These are phyloP conservation scores for Glareola pratincola DNA, from an alignment of 2,113 vertebrate genomes.

Conservation along the genomic window DNA sequence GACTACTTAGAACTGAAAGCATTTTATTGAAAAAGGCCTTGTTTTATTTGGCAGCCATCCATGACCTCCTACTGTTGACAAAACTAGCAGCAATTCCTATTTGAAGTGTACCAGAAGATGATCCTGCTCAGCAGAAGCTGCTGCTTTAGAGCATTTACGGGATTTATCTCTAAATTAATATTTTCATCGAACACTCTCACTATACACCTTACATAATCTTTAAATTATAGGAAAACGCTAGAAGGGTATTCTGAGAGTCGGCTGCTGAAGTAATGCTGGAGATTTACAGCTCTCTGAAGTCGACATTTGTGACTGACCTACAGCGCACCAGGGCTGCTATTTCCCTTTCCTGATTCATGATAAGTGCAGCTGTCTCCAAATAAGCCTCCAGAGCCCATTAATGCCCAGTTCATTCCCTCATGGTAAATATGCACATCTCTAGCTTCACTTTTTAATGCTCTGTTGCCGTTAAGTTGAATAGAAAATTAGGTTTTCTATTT, in stretches of 20 bases:
- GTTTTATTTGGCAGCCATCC: conserved; percentile 76
- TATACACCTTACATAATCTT: conserved; percentile 76
- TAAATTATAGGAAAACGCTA: conserved; percentile 74
- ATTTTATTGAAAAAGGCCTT: conserved; percentile 71
- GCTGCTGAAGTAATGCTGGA: conserved; percentile 62
- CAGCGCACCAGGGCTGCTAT: conserved; percentile 70
- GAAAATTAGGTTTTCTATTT: conserved; percentile 41
- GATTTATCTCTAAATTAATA: conserved; percentile 81
- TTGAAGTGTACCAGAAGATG: conserved; percentile 70
- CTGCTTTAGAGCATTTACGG: conserved; percentile 64
- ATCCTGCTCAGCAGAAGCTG: conserved; percentile 59
- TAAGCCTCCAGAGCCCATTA: conserved; percentile 71
- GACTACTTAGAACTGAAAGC: conserved; percentile 55
- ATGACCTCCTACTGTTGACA: conserved; percentile 76
- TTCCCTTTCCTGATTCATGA: conserved; percentile 76
- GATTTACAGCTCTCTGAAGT: conserved; percentile 75
- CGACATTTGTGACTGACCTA: conserved; percentile 77
- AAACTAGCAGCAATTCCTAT: conserved; percentile 73
- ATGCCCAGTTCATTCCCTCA: conserved; percentile 56
- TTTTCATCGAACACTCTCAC: conserved; percentile 70
- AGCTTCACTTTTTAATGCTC: conserved; percentile 51
- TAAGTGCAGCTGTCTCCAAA: conserved; percentile 77
- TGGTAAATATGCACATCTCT: conserved; percentile 70
- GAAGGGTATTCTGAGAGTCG: conserved; percentile 59
- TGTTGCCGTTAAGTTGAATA: conserved; percentile 48